Conservation (phyloP, 2,888 invertebrate genomes). For the Bruchidius siliquastri region DNA sequence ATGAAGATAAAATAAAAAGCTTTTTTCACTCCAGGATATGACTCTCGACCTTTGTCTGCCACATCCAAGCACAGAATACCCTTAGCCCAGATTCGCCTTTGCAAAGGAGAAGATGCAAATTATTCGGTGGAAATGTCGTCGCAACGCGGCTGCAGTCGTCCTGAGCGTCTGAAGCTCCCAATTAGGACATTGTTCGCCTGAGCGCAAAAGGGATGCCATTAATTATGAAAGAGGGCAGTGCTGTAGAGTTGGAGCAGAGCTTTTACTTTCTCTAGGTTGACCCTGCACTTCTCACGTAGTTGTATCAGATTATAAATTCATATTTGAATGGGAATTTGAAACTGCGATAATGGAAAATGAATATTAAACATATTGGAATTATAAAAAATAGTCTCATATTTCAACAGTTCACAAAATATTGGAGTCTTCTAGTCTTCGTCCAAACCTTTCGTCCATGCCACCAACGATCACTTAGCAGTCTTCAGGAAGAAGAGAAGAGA, state of each 20-base stretch:
- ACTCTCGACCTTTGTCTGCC: background rate
- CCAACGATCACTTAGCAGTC: too few relatives aligned
- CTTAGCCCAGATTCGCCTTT: background rate
- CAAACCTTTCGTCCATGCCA: too few relatives aligned
- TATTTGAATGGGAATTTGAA: too few relatives aligned
- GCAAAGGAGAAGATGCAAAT: background rate
- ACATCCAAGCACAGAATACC: background rate
- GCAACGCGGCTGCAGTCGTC: background rate
- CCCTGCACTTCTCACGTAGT: too few relatives aligned
- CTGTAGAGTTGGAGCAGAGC: background rate
- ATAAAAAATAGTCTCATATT: too few relatives aligned
- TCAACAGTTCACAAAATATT: too few relatives aligned
- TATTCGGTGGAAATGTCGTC: background rate
- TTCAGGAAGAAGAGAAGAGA: too few relatives aligned
- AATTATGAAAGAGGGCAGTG: background rate
- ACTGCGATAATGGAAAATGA: too few relatives aligned
- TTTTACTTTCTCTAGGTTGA: background rate
- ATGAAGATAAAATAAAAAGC: background rate
- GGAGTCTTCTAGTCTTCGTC: too few relatives aligned
- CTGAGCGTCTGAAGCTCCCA: background rate
- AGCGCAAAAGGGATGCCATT: background rate
- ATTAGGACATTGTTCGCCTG: background rate
- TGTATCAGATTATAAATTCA: too few relatives aligned
- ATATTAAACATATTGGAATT: too few relatives aligned
- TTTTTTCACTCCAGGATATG: background rate